These are phyloP conservation scores for Albula glossodonta DNA, from an alignment of 2,113 vertebrate species.

Conservation along the genomic window DNA sequence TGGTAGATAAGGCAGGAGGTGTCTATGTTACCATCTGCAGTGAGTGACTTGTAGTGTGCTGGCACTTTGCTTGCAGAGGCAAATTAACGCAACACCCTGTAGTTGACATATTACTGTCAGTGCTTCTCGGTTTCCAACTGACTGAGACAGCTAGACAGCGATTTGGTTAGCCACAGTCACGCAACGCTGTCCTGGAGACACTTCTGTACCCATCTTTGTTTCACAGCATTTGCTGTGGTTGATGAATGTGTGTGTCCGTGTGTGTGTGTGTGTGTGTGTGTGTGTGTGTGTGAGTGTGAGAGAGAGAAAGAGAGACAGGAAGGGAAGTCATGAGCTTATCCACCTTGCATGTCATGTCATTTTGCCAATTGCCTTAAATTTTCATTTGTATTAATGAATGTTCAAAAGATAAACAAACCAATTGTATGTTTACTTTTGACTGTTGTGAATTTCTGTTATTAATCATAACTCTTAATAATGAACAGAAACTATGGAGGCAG, in stretches of 20 bases:
- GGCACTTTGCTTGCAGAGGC: background rate
- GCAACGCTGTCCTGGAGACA: background rate
- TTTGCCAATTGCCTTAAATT: too few species aligned
- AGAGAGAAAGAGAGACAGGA: background rate
- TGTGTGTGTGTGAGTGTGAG: background rate
- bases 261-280: too few species aligned
- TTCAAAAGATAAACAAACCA: background rate
- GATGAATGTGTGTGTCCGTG: too few species aligned
- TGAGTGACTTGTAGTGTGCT: slow-evolving; percentile 21
- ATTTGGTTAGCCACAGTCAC: slow-evolving; percentile 30
- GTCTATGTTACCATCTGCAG: background rate
- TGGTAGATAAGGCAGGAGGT: background rate
- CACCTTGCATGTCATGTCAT: too few species aligned
- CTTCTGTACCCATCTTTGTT: background rate
- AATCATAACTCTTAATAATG: background rate
- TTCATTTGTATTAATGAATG: too few species aligned
- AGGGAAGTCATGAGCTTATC: background rate
- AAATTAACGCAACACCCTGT: background rate
- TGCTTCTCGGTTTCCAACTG: background rate
- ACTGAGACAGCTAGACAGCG: slow-evolving; percentile 16
- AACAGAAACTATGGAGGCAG: background rate
- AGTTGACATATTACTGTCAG: background rate
- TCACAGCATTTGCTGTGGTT: background rate
- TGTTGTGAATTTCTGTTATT: background rate
- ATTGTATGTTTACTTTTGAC: background rate